Conservation (phyloP, 2,888 invertebrate species). For the Nebria brevicollis region DNA sequence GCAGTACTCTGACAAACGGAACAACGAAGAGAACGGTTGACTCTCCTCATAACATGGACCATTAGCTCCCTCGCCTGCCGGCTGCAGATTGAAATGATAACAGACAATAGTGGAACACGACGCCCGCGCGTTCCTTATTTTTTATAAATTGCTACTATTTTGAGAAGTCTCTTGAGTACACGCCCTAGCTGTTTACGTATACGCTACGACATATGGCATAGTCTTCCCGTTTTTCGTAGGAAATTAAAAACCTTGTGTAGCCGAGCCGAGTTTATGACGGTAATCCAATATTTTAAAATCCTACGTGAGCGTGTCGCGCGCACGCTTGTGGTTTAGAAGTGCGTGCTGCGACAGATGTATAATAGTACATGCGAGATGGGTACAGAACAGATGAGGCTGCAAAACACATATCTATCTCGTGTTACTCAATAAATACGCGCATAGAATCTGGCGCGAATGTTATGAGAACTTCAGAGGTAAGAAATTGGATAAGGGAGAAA, state of each 20-base stretch:
- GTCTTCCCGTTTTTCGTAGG: slow-evolving; percentile 5
- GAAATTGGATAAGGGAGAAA: slow-evolving; percentile 34
- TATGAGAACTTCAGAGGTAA: slow-evolving; percentile 42
- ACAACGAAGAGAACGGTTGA: not conserved
- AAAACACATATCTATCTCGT: slow-evolving; percentile 13
- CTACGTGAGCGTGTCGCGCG: slow-evolving; percentile 8
- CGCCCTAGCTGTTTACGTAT: not conserved
- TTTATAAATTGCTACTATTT: slow-evolving; percentile 17
- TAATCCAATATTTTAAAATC: slow-evolving; percentile 20
- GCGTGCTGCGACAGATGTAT: not conserved
- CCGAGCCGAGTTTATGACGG: not conserved
- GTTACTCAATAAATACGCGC: slow-evolving; percentile 20
- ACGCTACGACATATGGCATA: not conserved
- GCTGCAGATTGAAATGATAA: slow-evolving; percentile 26
- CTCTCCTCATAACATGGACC: slow-evolving; percentile 17
- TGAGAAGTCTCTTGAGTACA: not conserved
- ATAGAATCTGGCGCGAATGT: not conserved
- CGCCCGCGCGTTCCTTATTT: not conserved
- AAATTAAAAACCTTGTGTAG: slow-evolving; percentile 12
- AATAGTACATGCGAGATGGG: not conserved
- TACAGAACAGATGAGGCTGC: not conserved
- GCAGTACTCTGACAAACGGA: not conserved
- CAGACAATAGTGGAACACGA: slow-evolving; percentile 21
- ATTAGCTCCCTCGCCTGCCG: slow-evolving; percentile 18
- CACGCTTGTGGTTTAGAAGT: slow-evolving; percentile 2